These are phyloP conservation scores for Neolamprologus falcicula DNA, from an alignment of 2,113 vertebrate species.

Conservation along the genomic window DNA sequence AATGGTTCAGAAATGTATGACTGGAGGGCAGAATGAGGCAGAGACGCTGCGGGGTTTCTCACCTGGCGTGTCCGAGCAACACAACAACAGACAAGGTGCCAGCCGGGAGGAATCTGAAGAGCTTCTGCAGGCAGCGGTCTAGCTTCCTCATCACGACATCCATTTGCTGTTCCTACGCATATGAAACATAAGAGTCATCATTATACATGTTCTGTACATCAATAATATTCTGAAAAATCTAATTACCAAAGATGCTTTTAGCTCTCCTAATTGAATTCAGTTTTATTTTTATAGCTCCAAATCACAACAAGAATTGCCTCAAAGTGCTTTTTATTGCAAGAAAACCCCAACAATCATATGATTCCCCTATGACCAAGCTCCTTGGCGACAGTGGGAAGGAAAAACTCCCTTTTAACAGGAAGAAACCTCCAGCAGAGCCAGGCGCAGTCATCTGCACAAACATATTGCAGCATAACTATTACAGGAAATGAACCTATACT, in stretches of 20 bases:
- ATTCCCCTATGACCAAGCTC: not conserved
- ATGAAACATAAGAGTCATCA: not conserved
- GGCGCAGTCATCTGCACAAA: not conserved
- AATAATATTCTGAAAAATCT: not conserved
- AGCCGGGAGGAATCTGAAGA: slow-evolving; percentile 71
- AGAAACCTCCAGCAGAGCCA: not conserved
- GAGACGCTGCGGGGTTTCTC: not conserved
- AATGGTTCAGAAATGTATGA: not conserved
- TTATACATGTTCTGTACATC: not conserved
- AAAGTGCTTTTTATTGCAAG: not conserved
- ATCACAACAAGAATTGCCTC: rapidly evolving
- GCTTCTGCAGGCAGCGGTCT: slow-evolving; percentile 71
- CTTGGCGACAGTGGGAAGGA: not conserved
- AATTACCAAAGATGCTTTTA: not conserved
- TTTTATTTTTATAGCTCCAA: not conserved
- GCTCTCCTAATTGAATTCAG: not conserved
- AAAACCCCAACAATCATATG: not conserved
- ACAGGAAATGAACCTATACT: not conserved
- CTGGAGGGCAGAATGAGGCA: not conserved
- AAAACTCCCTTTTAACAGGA: not conserved
- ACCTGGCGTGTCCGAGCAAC: slow-evolving; percentile 76
- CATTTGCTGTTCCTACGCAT: slow-evolving; percentile 59
- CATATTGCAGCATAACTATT: not conserved
- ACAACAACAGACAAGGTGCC: slow-evolving; percentile 78
- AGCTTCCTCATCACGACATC: slow-evolving; percentile 67